phyloP scores from a whole-genome alignment of 2,888 invertebrate genomes.

The Parnassius orleans region DNA sequence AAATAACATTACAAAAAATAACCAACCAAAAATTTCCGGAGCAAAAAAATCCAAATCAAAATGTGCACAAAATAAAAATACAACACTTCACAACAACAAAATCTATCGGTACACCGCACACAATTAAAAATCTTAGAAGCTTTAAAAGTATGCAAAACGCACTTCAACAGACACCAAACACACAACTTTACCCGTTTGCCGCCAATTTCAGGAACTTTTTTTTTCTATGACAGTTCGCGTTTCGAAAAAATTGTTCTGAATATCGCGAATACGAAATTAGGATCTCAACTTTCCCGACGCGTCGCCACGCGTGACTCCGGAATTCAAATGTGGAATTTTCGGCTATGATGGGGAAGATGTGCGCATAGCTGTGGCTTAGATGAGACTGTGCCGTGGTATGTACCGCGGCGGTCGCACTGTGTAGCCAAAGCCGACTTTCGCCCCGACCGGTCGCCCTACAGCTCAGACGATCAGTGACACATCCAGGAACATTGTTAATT shows the following conservation, averaged over 20 bases:
- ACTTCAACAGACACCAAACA: constrained; percentile 67
- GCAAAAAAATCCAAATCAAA: constrained; percentile 78
- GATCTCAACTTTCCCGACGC: constrained; percentile 63
- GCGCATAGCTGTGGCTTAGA: constrained; percentile 79
- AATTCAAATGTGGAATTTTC: constrained; percentile 63
- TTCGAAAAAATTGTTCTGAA: constrained; percentile 42
- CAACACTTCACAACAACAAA: constrained; percentile 72
- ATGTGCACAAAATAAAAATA: constrained; percentile 73
- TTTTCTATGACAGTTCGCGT: constrained; percentile 42
- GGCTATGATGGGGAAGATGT: constrained; percentile 78
- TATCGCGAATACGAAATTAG: constrained; percentile 44
- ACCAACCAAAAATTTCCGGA: constrained; percentile 76
- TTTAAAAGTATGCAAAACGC: constrained; percentile 64
- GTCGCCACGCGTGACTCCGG: constrained; percentile 60
- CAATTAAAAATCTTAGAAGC: constrained; percentile 64
- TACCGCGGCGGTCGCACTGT: constrained; percentile 68
- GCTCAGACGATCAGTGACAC: constrained; percentile 70
- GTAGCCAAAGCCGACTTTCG: constrained; percentile 75
- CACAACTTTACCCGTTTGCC: constrained; percentile 76
- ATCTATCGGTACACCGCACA: constrained; percentile 70
- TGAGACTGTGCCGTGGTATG: constrained; percentile 73
- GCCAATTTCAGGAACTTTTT: constrained; percentile 62
- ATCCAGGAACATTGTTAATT: constrained; percentile 72
- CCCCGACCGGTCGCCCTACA: constrained; percentile 80
- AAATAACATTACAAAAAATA: constrained; percentile 39